phyloP scores from a whole-genome alignment of 2,888 invertebrate species.

The Pogonocherus hispidulus region DNA sequence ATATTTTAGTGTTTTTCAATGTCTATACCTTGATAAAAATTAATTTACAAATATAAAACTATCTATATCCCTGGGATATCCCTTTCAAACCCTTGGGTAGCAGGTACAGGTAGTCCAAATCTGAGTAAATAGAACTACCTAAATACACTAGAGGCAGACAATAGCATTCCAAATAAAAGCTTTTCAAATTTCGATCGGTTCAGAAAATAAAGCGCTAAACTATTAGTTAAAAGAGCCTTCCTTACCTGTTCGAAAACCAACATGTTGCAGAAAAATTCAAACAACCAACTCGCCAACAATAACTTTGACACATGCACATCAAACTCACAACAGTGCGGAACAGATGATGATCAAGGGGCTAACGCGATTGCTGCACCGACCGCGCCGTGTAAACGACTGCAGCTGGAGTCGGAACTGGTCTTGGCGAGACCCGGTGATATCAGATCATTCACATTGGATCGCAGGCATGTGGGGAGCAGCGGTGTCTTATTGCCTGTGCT shows the following conservation, averaged over 20 bases:
- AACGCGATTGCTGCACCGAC: constrained; percentile 24
- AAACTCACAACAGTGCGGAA: constrained; percentile 45
- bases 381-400: constrained; percentile 37
- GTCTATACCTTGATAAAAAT: no score
- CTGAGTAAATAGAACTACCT: no score
- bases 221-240: no score
- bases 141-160: no score
- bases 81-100: no score
- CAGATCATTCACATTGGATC: constrained; percentile 57
- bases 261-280: constrained; percentile 45
- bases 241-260: constrained; percentile 55
- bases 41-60: no score
- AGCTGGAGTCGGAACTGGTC: constrained; percentile 43
- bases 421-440: constrained; percentile 52
- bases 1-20: no score
- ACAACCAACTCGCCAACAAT: constrained; percentile 35
- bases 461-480: constrained; percentile 46
- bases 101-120: no score
- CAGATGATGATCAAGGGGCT: constrained; percentile 36
- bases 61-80: no score
- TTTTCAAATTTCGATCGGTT: no score
- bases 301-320: constrained; percentile 47
- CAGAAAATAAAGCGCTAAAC: no score
- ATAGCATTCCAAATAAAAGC: no score
- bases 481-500: constrained; percentile 21